Conservation (phyloP, 2,113 vertebrate genomes). For the Centropus unirufus region DNA sequence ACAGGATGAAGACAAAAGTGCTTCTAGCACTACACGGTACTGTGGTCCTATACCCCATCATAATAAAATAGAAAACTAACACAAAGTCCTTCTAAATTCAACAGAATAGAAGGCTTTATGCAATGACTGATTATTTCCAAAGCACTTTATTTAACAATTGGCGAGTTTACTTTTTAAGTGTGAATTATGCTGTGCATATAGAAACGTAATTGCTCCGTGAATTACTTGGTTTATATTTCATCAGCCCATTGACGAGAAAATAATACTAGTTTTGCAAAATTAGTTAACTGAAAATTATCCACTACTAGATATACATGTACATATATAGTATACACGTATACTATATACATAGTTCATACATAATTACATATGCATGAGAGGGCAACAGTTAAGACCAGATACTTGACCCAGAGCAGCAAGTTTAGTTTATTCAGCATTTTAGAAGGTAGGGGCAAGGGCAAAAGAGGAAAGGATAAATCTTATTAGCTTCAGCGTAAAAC, state of each 20-base stretch:
- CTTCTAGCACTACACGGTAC: neutral
- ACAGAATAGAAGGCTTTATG: neutral
- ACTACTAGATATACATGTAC: neutral
- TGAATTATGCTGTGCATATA: neutral
- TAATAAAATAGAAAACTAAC: neutral
- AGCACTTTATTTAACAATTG: neutral
- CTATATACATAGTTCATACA: neutral
- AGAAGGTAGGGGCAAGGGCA: neutral
- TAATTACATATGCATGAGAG: neutral
- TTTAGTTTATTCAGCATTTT: neutral
- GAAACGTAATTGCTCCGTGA: neutral
- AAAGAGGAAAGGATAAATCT: neutral
- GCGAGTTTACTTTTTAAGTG: neutral
- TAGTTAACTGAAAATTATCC: neutral
- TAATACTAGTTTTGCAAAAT: neutral
- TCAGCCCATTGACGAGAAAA: neutral
- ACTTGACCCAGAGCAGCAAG: neutral
- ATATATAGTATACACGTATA: neutral
- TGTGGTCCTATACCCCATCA: neutral
- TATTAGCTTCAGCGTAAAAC: neutral
- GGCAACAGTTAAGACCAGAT: neutral
- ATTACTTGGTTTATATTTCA: neutral
- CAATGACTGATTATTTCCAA: neutral
- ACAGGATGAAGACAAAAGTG: neutral
- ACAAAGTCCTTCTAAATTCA: neutral